Evolutionary conservation across 1,140 invertebrate species (phyloP), one percentile per base, ranked within the genome.

Genomic region (Drosophila melanica): DNA sequence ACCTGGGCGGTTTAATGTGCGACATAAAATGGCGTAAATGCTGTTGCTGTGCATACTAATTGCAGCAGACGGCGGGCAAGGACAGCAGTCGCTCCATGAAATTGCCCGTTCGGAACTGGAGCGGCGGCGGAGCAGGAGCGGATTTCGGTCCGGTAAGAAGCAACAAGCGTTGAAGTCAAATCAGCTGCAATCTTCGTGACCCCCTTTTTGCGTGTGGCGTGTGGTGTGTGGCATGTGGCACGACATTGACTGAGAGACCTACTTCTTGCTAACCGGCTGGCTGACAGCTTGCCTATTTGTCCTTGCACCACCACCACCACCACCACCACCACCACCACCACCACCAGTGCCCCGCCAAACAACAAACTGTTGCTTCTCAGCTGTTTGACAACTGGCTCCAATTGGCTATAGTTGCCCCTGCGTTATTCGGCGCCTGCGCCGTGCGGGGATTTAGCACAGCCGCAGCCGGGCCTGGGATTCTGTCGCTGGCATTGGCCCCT

Each of bases 311-410:
- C 30, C 30, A n/a, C n/a, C n/a, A n/a, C n/a, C n/a, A n/a, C n/a
- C n/a, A n/a, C n/a, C n/a, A n/a, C n/a, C n/a, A n/a, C n/a, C n/a
- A n/a, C n/a, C n/a, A n/a, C n/a, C n/a, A n/a, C n/a, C 62, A 16
- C 23, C 9, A 30, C 14, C 27, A 53, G 10, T 33, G 57, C 47
- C 42, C 57, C 73, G 16, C 27, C 33, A 44, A 57, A 66, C 71
- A 87, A 87, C 84, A 89, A 87, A 87, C 84, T 87, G 84, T 87
- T 87, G 84, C 84, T 89, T 89, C 85, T 67, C 84, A 87, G 84
- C 84, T 87, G 84, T 87, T 87, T 65, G 41, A 20, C 20, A 8
- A 27, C 8, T 59, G 39, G 7, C 54, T 20, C 50, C 30, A 44
- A 4, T 60, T 14, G 23, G 45, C 50, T 9, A 7, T 11, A 35